Evolutionary conservation across 37 sponge, comb jelly and placozoan species (phyloP).

Genomic region (Ephydatia muelleri): DNA sequence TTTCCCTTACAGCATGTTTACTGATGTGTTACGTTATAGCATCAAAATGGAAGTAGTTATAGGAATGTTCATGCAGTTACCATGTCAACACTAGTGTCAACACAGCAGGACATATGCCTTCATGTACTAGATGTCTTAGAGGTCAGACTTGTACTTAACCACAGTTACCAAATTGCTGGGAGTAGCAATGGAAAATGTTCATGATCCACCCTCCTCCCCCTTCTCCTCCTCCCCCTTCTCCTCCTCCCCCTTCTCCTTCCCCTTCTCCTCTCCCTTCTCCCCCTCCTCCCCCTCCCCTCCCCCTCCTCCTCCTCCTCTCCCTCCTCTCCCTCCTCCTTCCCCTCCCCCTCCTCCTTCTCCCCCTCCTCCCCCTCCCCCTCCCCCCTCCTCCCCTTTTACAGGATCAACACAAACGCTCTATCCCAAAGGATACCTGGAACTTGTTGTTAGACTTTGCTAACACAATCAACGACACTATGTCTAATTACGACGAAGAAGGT

Average conservation of each 20-base stretch:
- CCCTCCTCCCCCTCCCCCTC: background rate
- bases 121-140: no score
- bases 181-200: no score
- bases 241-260: background rate
- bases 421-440: constrained; percentile 98
- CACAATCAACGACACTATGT: constrained; percentile 81
- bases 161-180: no score
- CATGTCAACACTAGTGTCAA: no score
- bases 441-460: constrained; percentile 87
- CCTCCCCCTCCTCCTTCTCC: background rate
- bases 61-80: no score
- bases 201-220: background rate
- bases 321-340: background rate
- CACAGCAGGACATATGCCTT: no score
- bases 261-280: no score
- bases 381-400: constrained; percentile 7
- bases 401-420: constrained; percentile 94
- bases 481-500: constrained; percentile 99
- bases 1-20: no score
- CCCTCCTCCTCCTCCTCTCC: background rate
- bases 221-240: background rate
- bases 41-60: no score
- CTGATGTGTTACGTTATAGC: no score
- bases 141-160: no score
- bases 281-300: background rate